phyloP scores from a whole-genome alignment of 1,140 invertebrate genomes.

The Polypedilum vanderplanki region DNA sequence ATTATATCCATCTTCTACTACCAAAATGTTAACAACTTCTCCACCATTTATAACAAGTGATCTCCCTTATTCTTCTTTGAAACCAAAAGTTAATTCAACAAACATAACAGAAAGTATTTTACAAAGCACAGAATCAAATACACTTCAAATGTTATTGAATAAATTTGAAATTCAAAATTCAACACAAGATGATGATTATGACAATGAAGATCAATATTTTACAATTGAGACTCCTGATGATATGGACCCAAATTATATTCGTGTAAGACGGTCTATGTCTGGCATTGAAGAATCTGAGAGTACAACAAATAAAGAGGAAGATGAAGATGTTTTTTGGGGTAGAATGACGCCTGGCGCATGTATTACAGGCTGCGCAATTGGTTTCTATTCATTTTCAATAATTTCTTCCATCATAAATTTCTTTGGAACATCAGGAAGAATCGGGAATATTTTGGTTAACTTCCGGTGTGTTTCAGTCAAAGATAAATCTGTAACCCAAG shows the following conservation, averaged over 20 bases:
- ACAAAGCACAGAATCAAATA: not conserved
- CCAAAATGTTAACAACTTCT: not conserved
- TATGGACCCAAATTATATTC: not conserved
- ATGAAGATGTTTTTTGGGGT: conserved; percentile 32
- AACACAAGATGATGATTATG: not conserved
- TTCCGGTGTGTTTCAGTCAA: conserved; percentile 51
- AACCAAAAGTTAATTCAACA: not conserved
- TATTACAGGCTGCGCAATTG: conserved; percentile 45
- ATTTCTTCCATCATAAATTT: conserved; percentile 49
- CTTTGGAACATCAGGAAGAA: conserved; percentile 52
- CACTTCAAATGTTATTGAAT: not conserved
- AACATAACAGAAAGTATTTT: not conserved
- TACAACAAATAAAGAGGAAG: conserved; percentile 30
- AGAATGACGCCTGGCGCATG: conserved; percentile 49
- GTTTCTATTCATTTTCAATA: conserved; percentile 45
- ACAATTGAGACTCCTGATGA: not conserved
- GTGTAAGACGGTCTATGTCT: not conserved
- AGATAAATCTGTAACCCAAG: conserved; percentile 60
- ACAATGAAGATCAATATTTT: not conserved
- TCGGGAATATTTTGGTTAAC: conserved; percentile 56
- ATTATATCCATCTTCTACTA: not conserved
- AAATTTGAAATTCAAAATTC: not conserved
- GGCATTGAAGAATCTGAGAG: conserved; percentile 34
- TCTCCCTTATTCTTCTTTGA: not conserved
- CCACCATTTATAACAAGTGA: not conserved